Conservation (phyloP, 1,140 invertebrate genomes). For the Ceratitis capitata region DNA sequence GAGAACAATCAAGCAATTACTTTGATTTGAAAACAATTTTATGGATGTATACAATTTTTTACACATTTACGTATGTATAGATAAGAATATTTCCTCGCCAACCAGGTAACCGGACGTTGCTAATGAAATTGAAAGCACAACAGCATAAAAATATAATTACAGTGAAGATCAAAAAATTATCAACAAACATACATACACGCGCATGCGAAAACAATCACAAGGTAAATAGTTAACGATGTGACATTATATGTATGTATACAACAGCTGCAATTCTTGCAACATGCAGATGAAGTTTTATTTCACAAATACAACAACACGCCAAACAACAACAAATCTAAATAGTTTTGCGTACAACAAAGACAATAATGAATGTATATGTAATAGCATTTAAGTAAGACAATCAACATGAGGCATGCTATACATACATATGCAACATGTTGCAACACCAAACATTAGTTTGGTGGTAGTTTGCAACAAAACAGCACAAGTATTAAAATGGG, state of each 20-base stretch:
- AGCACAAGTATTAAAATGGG: not conserved
- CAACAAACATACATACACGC: not conserved
- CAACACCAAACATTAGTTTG: conserved; percentile 38
- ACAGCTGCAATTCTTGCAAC: conserved; percentile 33
- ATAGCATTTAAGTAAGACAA: conserved; percentile 31
- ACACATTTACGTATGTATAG: not conserved
- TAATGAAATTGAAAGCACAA: conserved; percentile 24
- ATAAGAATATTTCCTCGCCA: too few relatives aligned
- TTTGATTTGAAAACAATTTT: conserved; percentile 30
- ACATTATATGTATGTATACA: conserved; percentile 27
- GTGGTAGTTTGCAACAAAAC: not conserved
- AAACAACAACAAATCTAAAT: too few relatives aligned
- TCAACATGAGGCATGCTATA: not conserved
- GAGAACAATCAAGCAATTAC: conserved; percentile 25
- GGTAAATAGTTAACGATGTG: conserved; percentile 13
- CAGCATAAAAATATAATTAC: conserved; percentile 17
- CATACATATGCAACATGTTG: conserved; percentile 12
- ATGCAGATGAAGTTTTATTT: conserved; percentile 13
- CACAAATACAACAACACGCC: not conserved
- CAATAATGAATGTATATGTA: not conserved
- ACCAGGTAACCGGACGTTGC: conserved; percentile 23
- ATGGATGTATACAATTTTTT: not conserved
- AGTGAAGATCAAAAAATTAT: not conserved
- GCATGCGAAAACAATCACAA: not conserved
- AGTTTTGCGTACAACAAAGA: not conserved